Percentiles rank a stretch among this genome's conserved stretches.
These are phyloP conservation scores for Oscheius sp. DNA, from an alignment of 2,888 invertebrate genomes.

Conservation along the genomic window DNA sequence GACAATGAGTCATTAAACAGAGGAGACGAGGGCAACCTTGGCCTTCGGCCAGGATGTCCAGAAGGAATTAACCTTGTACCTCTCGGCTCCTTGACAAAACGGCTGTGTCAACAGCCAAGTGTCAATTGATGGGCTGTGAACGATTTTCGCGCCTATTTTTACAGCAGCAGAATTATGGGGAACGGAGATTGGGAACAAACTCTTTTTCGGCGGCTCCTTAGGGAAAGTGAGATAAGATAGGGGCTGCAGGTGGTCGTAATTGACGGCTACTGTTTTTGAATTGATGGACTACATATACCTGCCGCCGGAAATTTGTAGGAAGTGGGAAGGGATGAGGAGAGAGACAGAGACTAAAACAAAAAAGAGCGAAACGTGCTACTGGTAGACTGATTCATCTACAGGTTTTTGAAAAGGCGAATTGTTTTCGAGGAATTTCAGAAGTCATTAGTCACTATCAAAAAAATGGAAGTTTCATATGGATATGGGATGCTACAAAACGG, in stretches of 20 bases:
- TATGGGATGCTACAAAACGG: background rate
- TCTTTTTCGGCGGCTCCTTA: too few relatives aligned
- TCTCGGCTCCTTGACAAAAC: background rate
- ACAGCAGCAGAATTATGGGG: constrained; percentile 1
- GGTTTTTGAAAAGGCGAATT: too few relatives aligned
- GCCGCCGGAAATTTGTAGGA: background rate
- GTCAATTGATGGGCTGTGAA: constrained; percentile 15
- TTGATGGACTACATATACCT: background rate
- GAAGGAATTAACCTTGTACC: constrained; percentile 15
- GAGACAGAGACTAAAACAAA: background rate
- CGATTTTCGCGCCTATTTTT: background rate
- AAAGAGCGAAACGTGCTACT: background rate
- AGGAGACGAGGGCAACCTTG: constrained; percentile 15
- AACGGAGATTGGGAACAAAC: constrained; percentile 16
- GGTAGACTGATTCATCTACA: too few relatives aligned
- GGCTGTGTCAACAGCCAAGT: constrained; percentile 4
- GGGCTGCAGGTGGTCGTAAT: constrained; percentile 27
- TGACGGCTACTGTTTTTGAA: constrained; percentile 16
- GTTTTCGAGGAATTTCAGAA: too few relatives aligned
- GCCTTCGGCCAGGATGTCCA: constrained; percentile 25
- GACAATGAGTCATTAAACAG: constrained; percentile 38
- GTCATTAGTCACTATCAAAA: too few relatives aligned
- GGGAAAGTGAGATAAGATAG: constrained; percentile 28
- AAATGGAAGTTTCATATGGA: background rate
- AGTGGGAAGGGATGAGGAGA: background rate